phyloP scores from a whole-genome alignment of 2,113 vertebrate genomes.

The Merops nubicus region DNA sequence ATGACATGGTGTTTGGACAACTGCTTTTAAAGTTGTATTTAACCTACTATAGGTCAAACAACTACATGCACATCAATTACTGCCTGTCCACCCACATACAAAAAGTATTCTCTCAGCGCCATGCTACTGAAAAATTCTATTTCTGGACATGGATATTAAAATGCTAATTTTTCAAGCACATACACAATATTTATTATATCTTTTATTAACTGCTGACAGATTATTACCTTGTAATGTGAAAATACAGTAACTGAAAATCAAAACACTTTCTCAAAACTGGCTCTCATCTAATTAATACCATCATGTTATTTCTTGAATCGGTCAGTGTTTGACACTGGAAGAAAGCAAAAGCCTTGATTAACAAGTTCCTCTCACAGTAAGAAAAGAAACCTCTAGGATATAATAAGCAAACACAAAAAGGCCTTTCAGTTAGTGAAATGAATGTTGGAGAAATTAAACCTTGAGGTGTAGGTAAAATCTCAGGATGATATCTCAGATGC shows the following conservation, averaged over 20 bases:
- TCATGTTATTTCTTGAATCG: not conserved
- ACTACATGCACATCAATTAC: not conserved
- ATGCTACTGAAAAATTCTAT: not conserved
- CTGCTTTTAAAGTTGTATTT: slow-evolving; percentile 1
- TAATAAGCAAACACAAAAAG: not conserved
- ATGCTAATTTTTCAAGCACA: slow-evolving; percentile 33
- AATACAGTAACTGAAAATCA: not conserved
- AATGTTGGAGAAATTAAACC: not conserved
- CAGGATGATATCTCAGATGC: fast-evolving
- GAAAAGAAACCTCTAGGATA: not conserved
- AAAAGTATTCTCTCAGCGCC: not conserved
- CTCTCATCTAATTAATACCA: slow-evolving; percentile 5
- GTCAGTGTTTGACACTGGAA: not conserved
- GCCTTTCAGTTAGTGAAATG: not conserved
- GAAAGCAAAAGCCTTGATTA: not conserved
- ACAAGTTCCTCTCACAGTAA: not conserved
- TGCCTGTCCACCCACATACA: not conserved
- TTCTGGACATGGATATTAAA: slow-evolving; percentile 2
- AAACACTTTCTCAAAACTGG: not conserved
- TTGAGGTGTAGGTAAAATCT: not conserved
- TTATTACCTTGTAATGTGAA: not conserved
- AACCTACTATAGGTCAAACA: slow-evolving; percentile 27
- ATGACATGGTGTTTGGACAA: slow-evolving; percentile 30
- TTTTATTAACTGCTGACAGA: slow-evolving; percentile 3
- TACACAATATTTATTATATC: not conserved